Percentiles rank a stretch among this genome's conserved stretches.
Conservation (phyloP, 1,140 invertebrate species). For the Micrasema minimum region DNA sequence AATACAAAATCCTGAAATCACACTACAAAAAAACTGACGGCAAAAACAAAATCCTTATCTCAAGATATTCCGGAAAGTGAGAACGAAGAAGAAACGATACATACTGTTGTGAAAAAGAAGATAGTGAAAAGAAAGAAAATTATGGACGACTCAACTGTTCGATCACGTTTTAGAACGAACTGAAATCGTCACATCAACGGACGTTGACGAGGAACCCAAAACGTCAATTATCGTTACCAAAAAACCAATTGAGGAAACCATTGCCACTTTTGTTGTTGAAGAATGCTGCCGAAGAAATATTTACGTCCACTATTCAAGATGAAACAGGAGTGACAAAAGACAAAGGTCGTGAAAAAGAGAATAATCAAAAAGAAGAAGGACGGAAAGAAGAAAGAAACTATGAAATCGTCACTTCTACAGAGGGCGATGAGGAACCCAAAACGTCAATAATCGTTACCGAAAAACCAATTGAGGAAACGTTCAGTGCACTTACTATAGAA, state of each 20-base stretch:
- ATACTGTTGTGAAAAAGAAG: slow-evolving; percentile 36
- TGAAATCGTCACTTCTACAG: slow-evolving; percentile 56
- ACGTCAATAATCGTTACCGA: slow-evolving; percentile 54
- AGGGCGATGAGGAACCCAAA: slow-evolving; percentile 57
- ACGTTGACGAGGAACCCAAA: slow-evolving; percentile 48
- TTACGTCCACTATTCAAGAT: slow-evolving; percentile 52
- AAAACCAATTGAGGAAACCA: slow-evolving; percentile 6
- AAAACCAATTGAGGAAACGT: not conserved
- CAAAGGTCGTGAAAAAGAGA: slow-evolving; percentile 56
- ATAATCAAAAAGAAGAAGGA: slow-evolving; percentile 59
- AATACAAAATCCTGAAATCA: slow-evolving; percentile 40
- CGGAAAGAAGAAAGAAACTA: slow-evolving; percentile 53
- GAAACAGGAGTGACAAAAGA: slow-evolving; percentile 48
- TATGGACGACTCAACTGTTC: too few species aligned
- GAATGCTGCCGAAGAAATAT: too few species aligned
- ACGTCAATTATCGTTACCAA: slow-evolving; percentile 48
- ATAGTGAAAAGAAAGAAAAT: slow-evolving; percentile 45
- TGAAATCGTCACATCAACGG: slow-evolving; percentile 54
- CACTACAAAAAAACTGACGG: slow-evolving; percentile 24
- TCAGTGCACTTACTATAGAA: not conserved
- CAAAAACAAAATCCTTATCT: slow-evolving; percentile 4
- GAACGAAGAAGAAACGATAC: not conserved
- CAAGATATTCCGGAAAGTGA: not conserved
- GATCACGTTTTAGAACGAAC: too few species aligned
- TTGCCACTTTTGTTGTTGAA: too few species aligned